phyloP scores from a whole-genome alignment of 2,797 vertebrate genomes.

The Etheostoma nigrum region DNA sequence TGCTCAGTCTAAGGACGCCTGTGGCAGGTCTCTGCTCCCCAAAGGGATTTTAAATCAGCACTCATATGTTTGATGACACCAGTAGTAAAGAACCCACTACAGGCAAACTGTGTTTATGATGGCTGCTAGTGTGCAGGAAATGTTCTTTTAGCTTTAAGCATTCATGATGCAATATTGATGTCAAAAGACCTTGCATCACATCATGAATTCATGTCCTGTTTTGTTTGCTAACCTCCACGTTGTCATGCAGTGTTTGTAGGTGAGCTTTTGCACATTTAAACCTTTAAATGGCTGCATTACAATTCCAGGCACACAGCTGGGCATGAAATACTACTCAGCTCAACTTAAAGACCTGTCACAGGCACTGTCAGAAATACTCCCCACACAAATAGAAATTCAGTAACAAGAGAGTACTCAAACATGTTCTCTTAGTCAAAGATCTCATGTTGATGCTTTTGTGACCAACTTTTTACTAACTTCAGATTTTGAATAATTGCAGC shows the following conservation, averaged over 20 bases:
- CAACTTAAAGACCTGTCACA: slow-evolving; percentile 56
- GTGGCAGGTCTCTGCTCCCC: slow-evolving; percentile 36
- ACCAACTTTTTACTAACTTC: neutral
- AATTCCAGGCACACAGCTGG: slow-evolving; percentile 45
- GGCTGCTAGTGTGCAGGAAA: slow-evolving; percentile 21
- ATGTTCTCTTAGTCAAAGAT: neutral
- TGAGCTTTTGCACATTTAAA: slow-evolving; percentile 54
- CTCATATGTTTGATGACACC: slow-evolving; percentile 55
- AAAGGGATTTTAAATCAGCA: slow-evolving; percentile 52
- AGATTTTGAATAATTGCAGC: neutral
- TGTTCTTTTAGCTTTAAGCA: slow-evolving; percentile 26
- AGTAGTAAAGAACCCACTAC: slow-evolving; percentile 32
- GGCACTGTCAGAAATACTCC: slow-evolving; percentile 37
- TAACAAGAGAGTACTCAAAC: slow-evolving; percentile 3
- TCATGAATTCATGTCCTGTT: slow-evolving; percentile 14
- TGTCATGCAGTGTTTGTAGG: slow-evolving; percentile 54
- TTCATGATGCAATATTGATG: slow-evolving; percentile 30
- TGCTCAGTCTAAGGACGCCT: slow-evolving; percentile 49
- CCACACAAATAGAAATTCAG: slow-evolving; percentile 31
- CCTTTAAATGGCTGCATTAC: slow-evolving; percentile 45
- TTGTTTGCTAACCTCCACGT: slow-evolving; percentile 19
- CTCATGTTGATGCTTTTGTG: slow-evolving; percentile 1
- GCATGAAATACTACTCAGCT: slow-evolving; percentile 54
- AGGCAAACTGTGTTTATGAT: slow-evolving; percentile 41
- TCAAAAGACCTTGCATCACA: slow-evolving; percentile 48